Evolutionary conservation across 2,113 vertebrate species (phyloP), one percentile per base, ranked within the genome.

Genomic region (Todiramphus chloris): DNA sequence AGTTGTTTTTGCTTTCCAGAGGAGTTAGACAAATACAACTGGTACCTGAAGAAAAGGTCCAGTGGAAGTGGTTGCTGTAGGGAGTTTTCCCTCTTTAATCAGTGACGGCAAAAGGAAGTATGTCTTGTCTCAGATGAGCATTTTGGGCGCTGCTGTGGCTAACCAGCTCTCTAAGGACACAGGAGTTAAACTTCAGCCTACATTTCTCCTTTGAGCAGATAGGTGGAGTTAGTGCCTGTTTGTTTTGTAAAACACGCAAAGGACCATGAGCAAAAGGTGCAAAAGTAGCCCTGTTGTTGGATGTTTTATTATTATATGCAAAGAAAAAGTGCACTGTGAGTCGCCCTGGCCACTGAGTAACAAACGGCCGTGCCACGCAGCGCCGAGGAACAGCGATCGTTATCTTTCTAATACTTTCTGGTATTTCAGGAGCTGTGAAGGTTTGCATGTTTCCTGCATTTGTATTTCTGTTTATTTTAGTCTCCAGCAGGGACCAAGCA

Each of bases 331-430:
- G 6, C 50, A 1, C 66, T 7, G 2, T 8, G 62, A 20, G 46
- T 10, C 0, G 0, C 46, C 41, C 56, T 39, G 12, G 68, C 10
- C 1, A 4, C 41, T 10, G 59, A 33, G 10, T 3, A 33, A 62
- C 73, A 7, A 24, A 6, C 17, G 23, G 35, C 14, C 2, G 0
- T 4, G 23, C 78, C 7, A 2, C 17, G 62, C 48, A 11, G 35
- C 27, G 8, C 87, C 21, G 3, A 5, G 62, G 56, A 15, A 16
- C 44, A 55, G 5, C 0, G 2, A n/a, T 7, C 1, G 0, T 16
- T 16, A 1, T 5, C 37, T n/a, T 53, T 48, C 35, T 24, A 4
- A 17, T 15, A 1, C 30, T 25, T 41, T 48, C 16, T 81, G 74
- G 25, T 58, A 14, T 35, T 59, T 39, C 63, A 51, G 82, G 44